Conservation (phyloP, 2,797 vertebrate species). For the Orientallactaga sibirica region DNA sequence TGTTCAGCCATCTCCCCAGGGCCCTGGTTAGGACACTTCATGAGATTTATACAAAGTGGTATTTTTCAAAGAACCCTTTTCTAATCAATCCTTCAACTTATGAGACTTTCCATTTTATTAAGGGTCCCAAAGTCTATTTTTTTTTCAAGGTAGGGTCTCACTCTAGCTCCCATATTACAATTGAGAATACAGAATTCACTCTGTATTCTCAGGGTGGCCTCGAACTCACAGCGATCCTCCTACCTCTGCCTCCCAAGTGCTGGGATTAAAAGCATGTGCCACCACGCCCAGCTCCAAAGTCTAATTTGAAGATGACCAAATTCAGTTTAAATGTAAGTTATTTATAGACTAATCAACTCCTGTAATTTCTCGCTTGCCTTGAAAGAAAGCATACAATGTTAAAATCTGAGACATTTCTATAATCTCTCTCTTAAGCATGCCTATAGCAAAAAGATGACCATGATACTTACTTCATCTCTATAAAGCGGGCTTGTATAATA, state of each 20-base stretch:
- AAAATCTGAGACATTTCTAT: not conserved
- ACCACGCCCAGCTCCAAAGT: not conserved
- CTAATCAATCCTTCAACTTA: not conserved
- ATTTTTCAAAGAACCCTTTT: slow-evolving; percentile 61
- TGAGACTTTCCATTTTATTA: slow-evolving; percentile 33
- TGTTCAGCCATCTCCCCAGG: no score
- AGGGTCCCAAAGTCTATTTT: not conserved
- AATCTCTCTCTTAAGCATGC: not conserved
- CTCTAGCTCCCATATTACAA: no score
- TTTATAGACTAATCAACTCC: not conserved
- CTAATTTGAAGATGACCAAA: slow-evolving; percentile 47
- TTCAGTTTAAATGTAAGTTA: not conserved
- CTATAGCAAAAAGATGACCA: not conserved
- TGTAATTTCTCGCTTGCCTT: not conserved
- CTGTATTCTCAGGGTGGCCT: no score
- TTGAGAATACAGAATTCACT: no score
- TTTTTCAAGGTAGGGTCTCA: no score
- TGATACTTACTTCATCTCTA: slow-evolving; percentile 94
- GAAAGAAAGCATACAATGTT: slow-evolving; percentile 1
- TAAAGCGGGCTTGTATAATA: slow-evolving; percentile 99
- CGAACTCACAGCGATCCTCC: no score
- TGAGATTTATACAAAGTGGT: slow-evolving; percentile 12
- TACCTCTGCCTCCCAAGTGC: no score
- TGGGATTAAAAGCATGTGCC: no score
- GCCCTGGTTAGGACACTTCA: not conserved